Evolutionary conservation across 1,140 invertebrate genomes (phyloP).

Genomic region (Melipona quadrifasciata): DNA sequence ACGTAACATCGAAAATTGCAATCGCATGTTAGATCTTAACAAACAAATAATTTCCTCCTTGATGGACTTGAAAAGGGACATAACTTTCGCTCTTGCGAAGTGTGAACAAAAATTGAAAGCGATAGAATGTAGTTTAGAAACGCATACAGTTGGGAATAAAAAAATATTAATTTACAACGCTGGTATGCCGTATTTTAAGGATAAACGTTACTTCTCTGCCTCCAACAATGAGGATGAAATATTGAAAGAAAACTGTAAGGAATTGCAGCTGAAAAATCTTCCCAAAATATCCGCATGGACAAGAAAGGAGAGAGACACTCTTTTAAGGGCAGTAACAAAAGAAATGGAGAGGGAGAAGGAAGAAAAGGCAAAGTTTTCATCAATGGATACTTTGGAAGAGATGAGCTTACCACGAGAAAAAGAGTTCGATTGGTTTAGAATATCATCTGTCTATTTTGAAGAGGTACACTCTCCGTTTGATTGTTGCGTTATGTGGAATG

Average conservation of each 20-base stretch:
- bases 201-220: constrained; percentile 72
- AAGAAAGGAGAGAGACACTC: constrained; percentile 67
- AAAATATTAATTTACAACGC: constrained; percentile 58
- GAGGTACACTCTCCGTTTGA: constrained; percentile 81
- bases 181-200: constrained; percentile 81
- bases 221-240: constrained; percentile 75
- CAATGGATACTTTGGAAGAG: constrained; percentile 64
- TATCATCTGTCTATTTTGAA: constrained; percentile 78
- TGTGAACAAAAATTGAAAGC: constrained; percentile 63
- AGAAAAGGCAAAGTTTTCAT: constrained; percentile 36
- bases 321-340: constrained; percentile 69
- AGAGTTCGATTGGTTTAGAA: constrained; percentile 81
- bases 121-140: constrained; percentile 48
- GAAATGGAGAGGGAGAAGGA: constrained; percentile 51
- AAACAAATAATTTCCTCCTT: constrained; percentile 61
- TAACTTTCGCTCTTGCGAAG: constrained; percentile 62
- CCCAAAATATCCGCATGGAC: constrained; percentile 72
- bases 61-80: constrained; percentile 53
- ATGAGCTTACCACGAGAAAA: constrained; percentile 65
- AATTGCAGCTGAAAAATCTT: constrained; percentile 73
- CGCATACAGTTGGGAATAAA: background rate
- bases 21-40: constrained; percentile 60
- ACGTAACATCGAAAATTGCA: background rate
- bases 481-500: constrained; percentile 85
- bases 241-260: constrained; percentile 72